Evolutionary conservation across 2,113 vertebrate species (phyloP).

Genomic region (Vulpes vulpes): DNA sequence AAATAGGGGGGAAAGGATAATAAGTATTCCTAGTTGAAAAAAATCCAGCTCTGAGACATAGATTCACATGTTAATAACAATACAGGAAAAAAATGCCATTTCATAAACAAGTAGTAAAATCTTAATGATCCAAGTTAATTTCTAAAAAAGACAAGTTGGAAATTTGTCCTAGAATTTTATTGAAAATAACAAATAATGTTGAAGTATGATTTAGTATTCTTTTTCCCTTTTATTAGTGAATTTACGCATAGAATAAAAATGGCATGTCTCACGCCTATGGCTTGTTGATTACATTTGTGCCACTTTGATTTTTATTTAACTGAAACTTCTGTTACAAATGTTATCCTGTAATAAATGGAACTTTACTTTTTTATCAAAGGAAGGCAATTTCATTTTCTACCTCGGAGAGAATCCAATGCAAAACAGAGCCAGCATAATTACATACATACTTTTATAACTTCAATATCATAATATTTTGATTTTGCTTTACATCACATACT

Average conservation of each 20-base stretch:
- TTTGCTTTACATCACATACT: slow-evolving; percentile 78
- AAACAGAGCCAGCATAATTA: slow-evolving; percentile 74
- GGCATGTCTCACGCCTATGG: neutral
- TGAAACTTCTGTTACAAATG: slow-evolving; percentile 45
- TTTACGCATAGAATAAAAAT: slow-evolving; percentile 26
- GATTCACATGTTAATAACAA: neutral
- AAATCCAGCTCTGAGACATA: neutral
- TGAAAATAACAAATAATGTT: neutral
- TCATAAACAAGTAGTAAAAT: slow-evolving; percentile 36
- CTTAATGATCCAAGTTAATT: slow-evolving; percentile 28
- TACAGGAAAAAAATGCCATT: neutral
- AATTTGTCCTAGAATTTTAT: slow-evolving; percentile 8
- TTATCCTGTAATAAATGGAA: slow-evolving; percentile 42
- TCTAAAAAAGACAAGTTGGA: neutral
- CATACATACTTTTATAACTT: slow-evolving; percentile 75
- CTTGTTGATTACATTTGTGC: neutral
- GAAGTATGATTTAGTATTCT: neutral
- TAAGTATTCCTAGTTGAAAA: neutral
- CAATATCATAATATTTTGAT: slow-evolving; percentile 82
- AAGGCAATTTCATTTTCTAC: slow-evolving; percentile 70
- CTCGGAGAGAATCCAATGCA: slow-evolving; percentile 75
- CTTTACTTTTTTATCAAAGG: slow-evolving; percentile 68
- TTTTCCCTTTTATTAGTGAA: slow-evolving; percentile 19
- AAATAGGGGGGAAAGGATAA: neutral
- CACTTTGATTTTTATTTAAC: slow-evolving; percentile 46